Percentiles rank a stretch among this genome's conserved stretches.
Evolutionary conservation across 2,888 invertebrate genomes (phyloP).

Genomic region (Ennomos quercinarius): DNA sequence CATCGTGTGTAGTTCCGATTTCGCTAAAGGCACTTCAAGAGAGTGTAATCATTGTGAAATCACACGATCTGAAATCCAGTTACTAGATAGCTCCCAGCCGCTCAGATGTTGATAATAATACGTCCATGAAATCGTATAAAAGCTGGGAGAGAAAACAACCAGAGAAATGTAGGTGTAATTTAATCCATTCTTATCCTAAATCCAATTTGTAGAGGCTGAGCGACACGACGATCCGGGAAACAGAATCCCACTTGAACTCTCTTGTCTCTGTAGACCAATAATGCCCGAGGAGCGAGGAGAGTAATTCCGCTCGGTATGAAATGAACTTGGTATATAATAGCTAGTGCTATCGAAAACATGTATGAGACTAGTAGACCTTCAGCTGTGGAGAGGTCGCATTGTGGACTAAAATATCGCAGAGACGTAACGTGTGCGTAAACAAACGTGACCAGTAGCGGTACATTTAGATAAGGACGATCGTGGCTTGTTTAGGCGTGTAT

Average conservation of each 20-base stretch:
- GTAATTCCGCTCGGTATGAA: constrained; percentile 29
- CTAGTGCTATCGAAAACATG: constrained; percentile 45
- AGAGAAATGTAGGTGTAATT: constrained; percentile 34
- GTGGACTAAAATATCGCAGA: constrained; percentile 57
- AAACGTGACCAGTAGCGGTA: constrained; percentile 34
- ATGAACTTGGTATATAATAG: constrained; percentile 46
- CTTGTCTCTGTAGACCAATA: constrained; percentile 23
- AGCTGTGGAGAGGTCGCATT: constrained; percentile 58
- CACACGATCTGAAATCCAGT: constrained; percentile 15
- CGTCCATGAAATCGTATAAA: constrained; percentile 30
- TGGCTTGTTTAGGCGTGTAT: not conserved
- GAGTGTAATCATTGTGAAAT: constrained; percentile 8
- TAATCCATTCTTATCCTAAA: constrained; percentile 35
- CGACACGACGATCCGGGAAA: constrained; percentile 20
- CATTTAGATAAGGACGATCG: constrained; percentile 33
- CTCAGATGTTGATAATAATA: constrained; percentile 30
- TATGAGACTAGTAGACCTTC: constrained; percentile 59
- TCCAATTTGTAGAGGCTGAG: constrained; percentile 33
- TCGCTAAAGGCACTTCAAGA: not conserved
- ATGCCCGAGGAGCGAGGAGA: constrained; percentile 2
- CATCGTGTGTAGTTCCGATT: too few species aligned
- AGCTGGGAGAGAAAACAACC: constrained; percentile 20
- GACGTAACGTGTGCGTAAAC: constrained; percentile 49
- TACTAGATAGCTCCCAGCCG: constrained; percentile 7
- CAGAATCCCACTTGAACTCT: constrained; percentile 17